Evolutionary conservation across 2,113 vertebrate species (phyloP).

Genomic region (Aphelocoma coerulescens): DNA sequence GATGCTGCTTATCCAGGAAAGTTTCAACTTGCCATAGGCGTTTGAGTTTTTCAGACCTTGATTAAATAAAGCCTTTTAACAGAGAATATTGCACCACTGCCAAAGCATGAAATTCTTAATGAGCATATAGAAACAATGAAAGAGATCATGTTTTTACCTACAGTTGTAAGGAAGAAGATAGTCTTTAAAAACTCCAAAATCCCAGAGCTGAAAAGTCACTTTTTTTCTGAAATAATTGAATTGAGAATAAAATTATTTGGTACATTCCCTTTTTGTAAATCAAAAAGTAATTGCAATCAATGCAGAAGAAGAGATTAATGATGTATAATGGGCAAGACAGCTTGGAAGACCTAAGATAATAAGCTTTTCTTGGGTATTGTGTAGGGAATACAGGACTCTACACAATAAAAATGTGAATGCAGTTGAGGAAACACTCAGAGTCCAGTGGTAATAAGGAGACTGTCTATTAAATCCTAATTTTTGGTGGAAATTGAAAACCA

Average conservation of each 20-base stretch:
- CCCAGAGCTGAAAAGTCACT: neutral
- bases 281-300: neutral
- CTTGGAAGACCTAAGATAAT: neutral
- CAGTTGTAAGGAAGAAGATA: neutral
- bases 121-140: neutral
- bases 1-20: constrained; percentile 45
- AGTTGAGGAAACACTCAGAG: neutral
- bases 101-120: constrained; percentile 7
- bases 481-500: neutral
- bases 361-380: neutral
- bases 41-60: neutral
- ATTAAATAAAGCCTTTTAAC: constrained; percentile 39
- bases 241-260: neutral
- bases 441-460: neutral
- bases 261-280: neutral
- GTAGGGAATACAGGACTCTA: neutral
- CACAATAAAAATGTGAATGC: neutral
- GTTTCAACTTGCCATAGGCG: constrained; percentile 27
- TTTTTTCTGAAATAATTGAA: neutral
- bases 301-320: neutral
- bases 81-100: neutral
- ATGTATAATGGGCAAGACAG: neutral
- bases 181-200: neutral
- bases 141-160: neutral
- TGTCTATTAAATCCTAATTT: neutral